Base-by-base conservation (phyloP, 2,888 invertebrate species). In the Lithophane leautieri region DNA sequence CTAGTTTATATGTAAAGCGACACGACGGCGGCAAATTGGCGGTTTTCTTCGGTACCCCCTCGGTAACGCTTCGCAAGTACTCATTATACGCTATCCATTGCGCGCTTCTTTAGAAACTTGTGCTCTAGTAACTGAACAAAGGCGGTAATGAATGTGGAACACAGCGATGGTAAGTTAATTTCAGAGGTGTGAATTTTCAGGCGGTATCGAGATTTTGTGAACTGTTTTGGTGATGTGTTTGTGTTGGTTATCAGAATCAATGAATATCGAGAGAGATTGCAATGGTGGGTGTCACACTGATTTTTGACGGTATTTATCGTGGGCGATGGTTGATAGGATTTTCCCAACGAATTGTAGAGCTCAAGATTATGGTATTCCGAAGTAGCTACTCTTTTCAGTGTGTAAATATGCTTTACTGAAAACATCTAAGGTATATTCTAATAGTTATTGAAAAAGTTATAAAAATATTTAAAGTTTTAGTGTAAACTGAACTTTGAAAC, bases 1-100 rank as follows among this genome's bases (percentile, higher is more conserved):
- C 81, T 77, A 83, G 82, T 83, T 83, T 83, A 83, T 81, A 83
- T 85, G 82, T 85, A 81, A 85, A 83, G 69, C 82, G 85, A 60
- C 52, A 34, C 72, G 7, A 42, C 73, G 72, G 61, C 75, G 75
- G 71, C 68, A 71, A 85, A 85, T 85, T 82, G 76, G 82, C 82
- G 82, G 82, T 71, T 83, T 82, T 76, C 82, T 85, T 73, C 47
- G n/a, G 56, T 11, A n/a, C 7, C n/a, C 52, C 7, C 34, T 56
- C 7, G 67, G 19, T 4, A 40, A 19, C 56, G 67, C 11, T 56
- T n/a, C 12, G 19, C n/a, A 40, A n/a, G n/a, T 14, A 1, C 34
- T 67, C 76, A 60, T 60, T 50, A 60, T 70, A 28, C 44, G 28
- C 1, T 19, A 28, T 67, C 62, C 44, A 11, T 50, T 67, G 84